Evolutionary conservation across 2,888 invertebrate species (phyloP), one percentile per base, ranked within the genome.

Genomic region (Caenorhabditis sp.): DNA sequence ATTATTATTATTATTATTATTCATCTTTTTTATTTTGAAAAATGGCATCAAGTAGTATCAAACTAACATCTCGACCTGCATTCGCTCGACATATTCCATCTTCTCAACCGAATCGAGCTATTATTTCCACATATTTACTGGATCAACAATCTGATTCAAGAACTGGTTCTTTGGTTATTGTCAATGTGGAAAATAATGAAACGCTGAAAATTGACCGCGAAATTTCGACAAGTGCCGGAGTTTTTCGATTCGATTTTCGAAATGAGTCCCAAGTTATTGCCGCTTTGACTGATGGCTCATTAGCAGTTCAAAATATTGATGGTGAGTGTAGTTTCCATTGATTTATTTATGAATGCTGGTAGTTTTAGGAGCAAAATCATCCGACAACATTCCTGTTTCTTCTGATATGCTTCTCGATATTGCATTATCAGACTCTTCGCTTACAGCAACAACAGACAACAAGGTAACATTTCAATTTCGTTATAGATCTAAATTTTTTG

Each of bases 91-190:
- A 60, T 24, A 60, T 74, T 27, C 74, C 69, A 12, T 37, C 50
- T 31, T 59, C 62, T 17, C 23, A 58, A 26, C 26, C 66, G 17
- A 64, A 66, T 5, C 49, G 61, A 26, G 60, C 74, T 54, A 61
- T 75, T 50, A 72, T 71, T 51, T 81, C 81, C 53, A 81, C 81
- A 6, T 81, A 81, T 59, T 76, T 78, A 21, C 74, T 81, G 8
- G 77, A 78, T 61, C 58, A 66, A 19, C 58, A 62, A 2, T 59
- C 68, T 5, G 58, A 64, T 36, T 62, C 62, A 3, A 67, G 79
- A 10, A 62, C 67, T 24, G 79, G 79, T 14, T 61, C 76, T 17
- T 50, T 77, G 14, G 67, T 64, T 43, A 69, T 75, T 26, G 19
- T 70, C 26, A 49, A 59, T 14, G 8, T 31, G 26, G 37, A 50